A percentile compares a stretch with the other conserved stretches of the same genome.
These are phyloP conservation scores for Pseudococcus viburni DNA, from an alignment of 2,888 invertebrate species.

Conservation along the genomic window DNA sequence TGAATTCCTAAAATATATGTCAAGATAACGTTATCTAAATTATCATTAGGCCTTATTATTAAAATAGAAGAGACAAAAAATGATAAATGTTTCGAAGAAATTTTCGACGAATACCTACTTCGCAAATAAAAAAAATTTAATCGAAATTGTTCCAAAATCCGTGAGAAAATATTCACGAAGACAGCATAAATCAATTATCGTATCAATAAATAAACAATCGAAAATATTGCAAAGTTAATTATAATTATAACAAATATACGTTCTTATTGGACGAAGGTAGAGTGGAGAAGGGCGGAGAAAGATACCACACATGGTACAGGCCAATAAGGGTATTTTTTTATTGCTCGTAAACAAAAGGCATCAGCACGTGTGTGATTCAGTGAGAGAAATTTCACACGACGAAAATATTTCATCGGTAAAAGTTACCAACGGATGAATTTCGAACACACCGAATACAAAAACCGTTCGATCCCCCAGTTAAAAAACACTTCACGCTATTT, in stretches of 20 bases:
- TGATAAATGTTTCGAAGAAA: no score
- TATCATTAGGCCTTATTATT: not conserved
- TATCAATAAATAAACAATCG: no score
- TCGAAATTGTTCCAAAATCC: no score
- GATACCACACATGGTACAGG: not conserved
- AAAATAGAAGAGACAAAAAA: not conserved
- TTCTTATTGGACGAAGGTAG: no score
- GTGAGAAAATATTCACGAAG: not conserved
- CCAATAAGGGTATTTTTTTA: not conserved
- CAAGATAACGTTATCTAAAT: slow-evolving; percentile 9
- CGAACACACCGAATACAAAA: not conserved
- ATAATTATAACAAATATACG: no score
- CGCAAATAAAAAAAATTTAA: no score
- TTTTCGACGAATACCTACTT: no score
- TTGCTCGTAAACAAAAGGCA: not conserved
- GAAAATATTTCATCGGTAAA: not conserved
- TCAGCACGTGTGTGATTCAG: not conserved
- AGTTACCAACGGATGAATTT: not conserved
- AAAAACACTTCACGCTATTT: not conserved
- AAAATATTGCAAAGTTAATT: no score
- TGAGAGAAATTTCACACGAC: slow-evolving; percentile 13
- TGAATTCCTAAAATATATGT: not conserved
- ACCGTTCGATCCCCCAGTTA: not conserved
- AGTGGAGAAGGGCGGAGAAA: not conserved
- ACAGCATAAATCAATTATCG: no score